Evolutionary conservation across 1,140 invertebrate species (phyloP).

Genomic region (Lasioglossum albipes): DNA sequence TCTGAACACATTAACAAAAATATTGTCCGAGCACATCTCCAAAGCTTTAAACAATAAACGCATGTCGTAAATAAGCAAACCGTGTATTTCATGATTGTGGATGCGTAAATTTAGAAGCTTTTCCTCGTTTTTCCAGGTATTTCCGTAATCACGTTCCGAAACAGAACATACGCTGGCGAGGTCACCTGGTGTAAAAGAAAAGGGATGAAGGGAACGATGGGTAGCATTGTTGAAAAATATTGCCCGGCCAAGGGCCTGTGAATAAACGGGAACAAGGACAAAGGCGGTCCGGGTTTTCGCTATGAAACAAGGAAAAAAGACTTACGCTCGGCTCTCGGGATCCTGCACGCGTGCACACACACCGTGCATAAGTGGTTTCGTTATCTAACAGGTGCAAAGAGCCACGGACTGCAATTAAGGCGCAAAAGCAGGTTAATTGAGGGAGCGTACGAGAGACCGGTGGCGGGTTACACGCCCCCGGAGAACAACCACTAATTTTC

Average conservation of each 20-base stretch:
- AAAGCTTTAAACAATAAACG: too few relatives aligned
- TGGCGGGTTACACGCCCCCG: constrained; percentile 35
- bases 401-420: constrained; percentile 52
- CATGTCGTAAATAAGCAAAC: too few relatives aligned
- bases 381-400: constrained; percentile 58
- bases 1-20: too few relatives aligned
- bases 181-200: too few relatives aligned
- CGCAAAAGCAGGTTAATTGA: constrained; percentile 61
- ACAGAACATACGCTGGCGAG: too few relatives aligned
- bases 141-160: too few relatives aligned
- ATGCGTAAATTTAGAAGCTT: too few relatives aligned
- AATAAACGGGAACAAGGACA: not conserved
- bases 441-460: constrained; percentile 50
- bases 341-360: not conserved
- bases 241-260: not conserved
- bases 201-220: too few relatives aligned
- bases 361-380: constrained; percentile 54
- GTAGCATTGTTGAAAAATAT: constrained; percentile 27
- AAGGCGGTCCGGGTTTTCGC: not conserved
- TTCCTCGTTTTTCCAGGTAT: too few relatives aligned
- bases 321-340: constrained; percentile 7
- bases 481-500: constrained; percentile 50
- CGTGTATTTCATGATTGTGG: too few relatives aligned
- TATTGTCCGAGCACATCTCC: too few relatives aligned
- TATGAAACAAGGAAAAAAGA: constrained; percentile 20